Percentiles rank a stretch among this genome's conserved stretches.
Conservation (phyloP, 2,113 vertebrate species). For the Protobothrops flavoviridis region DNA sequence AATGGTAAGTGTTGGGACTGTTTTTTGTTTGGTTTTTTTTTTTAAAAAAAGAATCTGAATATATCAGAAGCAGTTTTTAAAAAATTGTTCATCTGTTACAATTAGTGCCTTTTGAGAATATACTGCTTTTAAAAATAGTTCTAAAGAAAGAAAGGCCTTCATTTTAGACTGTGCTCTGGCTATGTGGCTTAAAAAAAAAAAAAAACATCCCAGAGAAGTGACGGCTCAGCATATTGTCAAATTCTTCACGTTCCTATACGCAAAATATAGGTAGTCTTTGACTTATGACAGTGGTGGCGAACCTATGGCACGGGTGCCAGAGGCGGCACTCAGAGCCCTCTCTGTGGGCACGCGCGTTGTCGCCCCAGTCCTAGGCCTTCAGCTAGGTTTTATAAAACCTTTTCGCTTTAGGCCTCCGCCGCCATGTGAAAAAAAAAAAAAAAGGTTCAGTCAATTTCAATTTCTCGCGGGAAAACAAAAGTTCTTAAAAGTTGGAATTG, state of each 20-base stretch:
- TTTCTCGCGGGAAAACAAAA: no score
- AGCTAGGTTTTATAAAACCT: no score
- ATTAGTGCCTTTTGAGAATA: background rate
- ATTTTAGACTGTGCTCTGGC: background rate
- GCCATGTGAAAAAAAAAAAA: no score
- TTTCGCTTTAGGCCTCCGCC: no score
- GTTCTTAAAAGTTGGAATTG: no score
- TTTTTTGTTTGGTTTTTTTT: background rate
- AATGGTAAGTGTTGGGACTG: conserved; percentile 76
- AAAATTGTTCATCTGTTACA: background rate
- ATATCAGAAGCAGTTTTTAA: background rate
- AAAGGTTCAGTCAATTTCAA: no score
- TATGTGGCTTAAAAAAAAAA: background rate
- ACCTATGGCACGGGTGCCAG: no score
- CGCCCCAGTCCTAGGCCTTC: no score
- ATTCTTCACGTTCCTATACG: background rate
- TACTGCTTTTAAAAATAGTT: background rate
- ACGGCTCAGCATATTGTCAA: background rate
- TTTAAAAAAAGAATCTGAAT: background rate
- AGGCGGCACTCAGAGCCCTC: no score
- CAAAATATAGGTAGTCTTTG: background rate
- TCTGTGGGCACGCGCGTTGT: no score
- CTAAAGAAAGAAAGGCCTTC: background rate
- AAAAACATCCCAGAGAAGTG: background rate
- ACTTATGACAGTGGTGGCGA: no score